Evolutionary conservation across 2,797 vertebrate genomes (phyloP), one percentile per base, ranked within the genome.

Genomic region (Novumbra hubbsi): DNA sequence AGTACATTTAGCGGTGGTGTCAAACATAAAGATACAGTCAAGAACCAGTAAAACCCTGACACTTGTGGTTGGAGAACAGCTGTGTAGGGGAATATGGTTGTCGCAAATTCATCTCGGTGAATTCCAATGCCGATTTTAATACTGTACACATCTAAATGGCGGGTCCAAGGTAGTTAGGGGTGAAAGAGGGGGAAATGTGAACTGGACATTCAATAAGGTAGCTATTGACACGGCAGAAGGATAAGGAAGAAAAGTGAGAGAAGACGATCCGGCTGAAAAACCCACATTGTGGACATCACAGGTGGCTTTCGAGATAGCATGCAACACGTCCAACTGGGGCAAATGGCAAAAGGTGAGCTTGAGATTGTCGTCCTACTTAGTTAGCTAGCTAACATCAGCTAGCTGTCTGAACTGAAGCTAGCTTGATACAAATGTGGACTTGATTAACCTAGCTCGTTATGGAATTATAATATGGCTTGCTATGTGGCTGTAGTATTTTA

Each of bases 111-210:
- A 66, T 41, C 73, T 52, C 30, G 28, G 45, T 73, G 71, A 50
- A 74, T 2, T 60, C 52, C 16, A 28, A 28, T 49, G 68, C 67
- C 45, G 70, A 68, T 27, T 11, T 28, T 15, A 72, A 28, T 64
- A 71, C 57, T 38, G n/a, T 48, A 71, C 21, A 16, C 15, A 67
- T 69, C 67, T 71, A 41, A 74, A 73, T 75, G 63, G 28, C 78
- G 48, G 72, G 76, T 64, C 79, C 21, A 27, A 78, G 48, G 76
- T 66, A 80, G 77, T 72, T 71, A 76, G 79, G 57, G 82, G 52
- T 21, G 52, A 41, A 60, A 62, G 73, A 55, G 30, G 49, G 34
- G 50, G 24, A 55, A 19, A 72, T 70, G 80, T 81, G 66, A 82
- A 62, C 27, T 66, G 78, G 81, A 74, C 72, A 73, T 72, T 21